Percentiles rank a stretch among this genome's conserved stretches.
phyloP scores from a whole-genome alignment of 2,888 invertebrate species.

The Cerceris rybyensis region DNA sequence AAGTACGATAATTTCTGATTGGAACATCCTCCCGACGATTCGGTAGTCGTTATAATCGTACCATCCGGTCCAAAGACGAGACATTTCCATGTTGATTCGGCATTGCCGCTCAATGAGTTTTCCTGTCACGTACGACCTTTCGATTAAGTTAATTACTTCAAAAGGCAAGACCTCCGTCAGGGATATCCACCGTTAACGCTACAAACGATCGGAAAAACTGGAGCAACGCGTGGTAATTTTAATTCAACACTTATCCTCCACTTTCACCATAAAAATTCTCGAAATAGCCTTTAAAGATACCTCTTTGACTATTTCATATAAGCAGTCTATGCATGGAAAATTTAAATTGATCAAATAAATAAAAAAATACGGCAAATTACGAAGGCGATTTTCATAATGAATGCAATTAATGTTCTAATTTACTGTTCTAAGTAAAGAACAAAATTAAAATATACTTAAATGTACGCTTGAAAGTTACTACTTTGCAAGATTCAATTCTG shows the following conservation, averaged over 20 bases:
- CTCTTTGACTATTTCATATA: too few relatives aligned
- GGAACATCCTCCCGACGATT: slow-evolving; percentile 13
- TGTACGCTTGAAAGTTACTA: too few relatives aligned
- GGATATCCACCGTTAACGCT: background rate
- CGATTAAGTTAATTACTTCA: slow-evolving; percentile 52
- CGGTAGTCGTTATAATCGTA: slow-evolving; percentile 51
- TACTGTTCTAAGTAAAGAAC: too few relatives aligned
- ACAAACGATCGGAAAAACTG: background rate
- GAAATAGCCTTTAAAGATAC: too few relatives aligned
- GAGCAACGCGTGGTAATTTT: background rate
- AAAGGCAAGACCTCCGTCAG: slow-evolving; percentile 17
- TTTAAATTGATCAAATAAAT: too few relatives aligned
- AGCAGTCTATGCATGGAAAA: too few relatives aligned
- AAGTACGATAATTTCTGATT: slow-evolving; percentile 55
- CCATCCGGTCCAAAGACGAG: slow-evolving; percentile 34
- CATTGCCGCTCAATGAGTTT: slow-evolving; percentile 29
- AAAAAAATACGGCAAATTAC: too few relatives aligned
- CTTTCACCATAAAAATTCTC: too few relatives aligned
- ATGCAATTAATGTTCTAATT: too few relatives aligned
- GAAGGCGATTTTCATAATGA: too few relatives aligned
- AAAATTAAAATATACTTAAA: too few relatives aligned
- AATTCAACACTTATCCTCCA: background rate
- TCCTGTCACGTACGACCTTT: slow-evolving; percentile 45
- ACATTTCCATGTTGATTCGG: slow-evolving; percentile 47
- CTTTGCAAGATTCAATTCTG: too few relatives aligned